These are phyloP conservation scores for Diploptera punctata DNA, from an alignment of 2,888 invertebrate genomes.

Conservation along the genomic window DNA sequence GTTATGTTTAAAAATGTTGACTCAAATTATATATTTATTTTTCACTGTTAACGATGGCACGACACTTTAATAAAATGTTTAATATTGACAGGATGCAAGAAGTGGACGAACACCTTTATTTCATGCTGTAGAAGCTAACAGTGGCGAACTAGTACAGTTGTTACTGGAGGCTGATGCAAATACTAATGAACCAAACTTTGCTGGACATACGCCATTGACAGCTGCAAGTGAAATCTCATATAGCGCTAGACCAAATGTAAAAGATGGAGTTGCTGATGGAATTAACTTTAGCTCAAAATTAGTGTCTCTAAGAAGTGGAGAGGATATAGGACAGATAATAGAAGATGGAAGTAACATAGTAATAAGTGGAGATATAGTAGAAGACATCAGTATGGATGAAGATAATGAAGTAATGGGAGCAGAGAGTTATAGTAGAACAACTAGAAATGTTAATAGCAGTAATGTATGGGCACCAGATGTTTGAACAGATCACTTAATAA, in stretches of 20 bases:
- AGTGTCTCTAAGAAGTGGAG: neutral
- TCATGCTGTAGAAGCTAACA: conserved; percentile 32
- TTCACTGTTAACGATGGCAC: no score
- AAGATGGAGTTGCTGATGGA: neutral
- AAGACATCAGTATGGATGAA: neutral
- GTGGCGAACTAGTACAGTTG: neutral
- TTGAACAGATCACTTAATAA: no score
- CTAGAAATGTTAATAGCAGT: no score
- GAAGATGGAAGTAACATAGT: neutral
- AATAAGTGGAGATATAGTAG: neutral
- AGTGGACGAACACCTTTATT: conserved; percentile 34
- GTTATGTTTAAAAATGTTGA: no score
- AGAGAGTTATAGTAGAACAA: no score
- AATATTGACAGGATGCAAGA: conserved; percentile 23
- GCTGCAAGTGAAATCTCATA: conserved; percentile 40
- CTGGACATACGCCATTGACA: conserved; percentile 28
- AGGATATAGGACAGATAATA: neutral
- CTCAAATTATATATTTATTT: no score
- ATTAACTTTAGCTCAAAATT: conserved; percentile 4
- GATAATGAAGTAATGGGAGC: no score
- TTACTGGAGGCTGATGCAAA: conserved; percentile 12
- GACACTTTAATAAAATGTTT: no score
- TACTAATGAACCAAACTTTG: conserved; percentile 16
- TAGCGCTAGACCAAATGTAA: neutral
- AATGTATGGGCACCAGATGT: no score